phyloP scores from a whole-genome alignment of 2,113 vertebrate species.

The Ursus arctos region DNA sequence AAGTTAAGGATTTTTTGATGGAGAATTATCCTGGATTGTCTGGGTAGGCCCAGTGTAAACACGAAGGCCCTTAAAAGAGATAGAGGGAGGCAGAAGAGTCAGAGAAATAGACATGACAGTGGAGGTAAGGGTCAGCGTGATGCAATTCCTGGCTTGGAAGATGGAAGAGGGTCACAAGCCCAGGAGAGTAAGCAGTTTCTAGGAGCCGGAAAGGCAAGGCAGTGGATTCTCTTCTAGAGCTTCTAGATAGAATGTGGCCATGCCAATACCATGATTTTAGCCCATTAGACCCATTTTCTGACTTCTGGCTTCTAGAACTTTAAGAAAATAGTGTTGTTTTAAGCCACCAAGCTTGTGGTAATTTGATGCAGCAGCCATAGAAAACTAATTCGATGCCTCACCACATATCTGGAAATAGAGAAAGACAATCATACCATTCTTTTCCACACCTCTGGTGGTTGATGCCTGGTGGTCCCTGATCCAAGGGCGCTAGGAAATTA shows the following conservation, averaged over 20 bases:
- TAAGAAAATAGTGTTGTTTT: background rate
- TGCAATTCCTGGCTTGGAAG: background rate
- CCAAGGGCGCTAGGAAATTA: constrained; percentile 90
- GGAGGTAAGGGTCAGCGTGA: background rate
- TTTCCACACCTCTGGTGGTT: constrained; percentile 89
- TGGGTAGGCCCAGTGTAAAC: background rate
- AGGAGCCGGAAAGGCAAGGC: background rate
- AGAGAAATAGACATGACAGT: background rate
- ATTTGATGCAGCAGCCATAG: background rate
- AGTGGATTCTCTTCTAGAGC: background rate
- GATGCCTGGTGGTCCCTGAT: constrained; percentile 92
- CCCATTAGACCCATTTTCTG: background rate
- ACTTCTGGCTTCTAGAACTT: background rate
- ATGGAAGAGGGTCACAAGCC: background rate
- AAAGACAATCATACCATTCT: constrained; percentile 93
- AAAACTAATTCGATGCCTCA: constrained; percentile 45
- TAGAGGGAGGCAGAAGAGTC: background rate
- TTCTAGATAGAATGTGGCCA: background rate
- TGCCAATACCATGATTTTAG: background rate
- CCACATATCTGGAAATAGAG: constrained; percentile 89
- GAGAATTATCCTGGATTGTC: background rate
- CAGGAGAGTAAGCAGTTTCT: background rate
- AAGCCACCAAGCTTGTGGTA: background rate
- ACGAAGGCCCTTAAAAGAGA: background rate
- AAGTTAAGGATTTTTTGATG: constrained; percentile 2